A percentile compares a stretch with the other conserved stretches of the same genome.
phyloP scores from a whole-genome alignment of 2,888 invertebrate genomes.

The Rhamphomyia laevipes region DNA sequence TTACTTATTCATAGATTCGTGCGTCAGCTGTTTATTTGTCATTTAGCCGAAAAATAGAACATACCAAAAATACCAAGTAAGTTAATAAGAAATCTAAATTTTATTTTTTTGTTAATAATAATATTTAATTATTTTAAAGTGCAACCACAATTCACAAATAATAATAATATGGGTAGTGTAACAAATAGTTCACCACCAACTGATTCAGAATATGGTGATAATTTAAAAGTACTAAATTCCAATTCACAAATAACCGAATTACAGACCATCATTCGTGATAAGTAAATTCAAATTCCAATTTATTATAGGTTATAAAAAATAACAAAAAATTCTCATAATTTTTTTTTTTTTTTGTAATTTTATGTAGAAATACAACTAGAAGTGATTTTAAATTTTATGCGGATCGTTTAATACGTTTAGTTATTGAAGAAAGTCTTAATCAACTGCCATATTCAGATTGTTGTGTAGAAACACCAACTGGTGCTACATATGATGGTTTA shows the following conservation, averaged over 20 bases:
- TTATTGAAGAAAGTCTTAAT: slow-evolving; percentile 96
- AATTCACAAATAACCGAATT: slow-evolving; percentile 46
- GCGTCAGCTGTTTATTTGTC: too few relatives aligned
- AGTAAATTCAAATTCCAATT: slow-evolving; percentile 43
- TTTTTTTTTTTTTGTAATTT: neutral
- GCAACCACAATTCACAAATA: neutral
- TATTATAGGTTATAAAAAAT: slow-evolving; percentile 12
- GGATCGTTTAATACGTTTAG: slow-evolving; percentile 89
- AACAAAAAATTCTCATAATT: neutral
- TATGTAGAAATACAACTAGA: slow-evolving; percentile 73
- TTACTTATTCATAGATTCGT: too few relatives aligned
- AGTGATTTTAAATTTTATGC: slow-evolving; percentile 99
- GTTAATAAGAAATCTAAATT: too few relatives aligned
- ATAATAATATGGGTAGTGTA: neutral
- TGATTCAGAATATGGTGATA: slow-evolving; percentile 28
- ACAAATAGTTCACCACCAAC: neutral
- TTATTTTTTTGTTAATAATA: too few relatives aligned
- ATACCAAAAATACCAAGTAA: too few relatives aligned
- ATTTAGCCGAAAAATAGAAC: too few relatives aligned
- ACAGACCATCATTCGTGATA: slow-evolving; percentile 77
- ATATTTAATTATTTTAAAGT: too few relatives aligned
- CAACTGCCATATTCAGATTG: slow-evolving; percentile 83
- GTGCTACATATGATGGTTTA: slow-evolving; percentile 76
- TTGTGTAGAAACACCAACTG: slow-evolving; percentile 84
- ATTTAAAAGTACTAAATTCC: slow-evolving; percentile 31